Conservation (phyloP, 1,140 invertebrate species). For the Pseudomyrmex pallidus region DNA sequence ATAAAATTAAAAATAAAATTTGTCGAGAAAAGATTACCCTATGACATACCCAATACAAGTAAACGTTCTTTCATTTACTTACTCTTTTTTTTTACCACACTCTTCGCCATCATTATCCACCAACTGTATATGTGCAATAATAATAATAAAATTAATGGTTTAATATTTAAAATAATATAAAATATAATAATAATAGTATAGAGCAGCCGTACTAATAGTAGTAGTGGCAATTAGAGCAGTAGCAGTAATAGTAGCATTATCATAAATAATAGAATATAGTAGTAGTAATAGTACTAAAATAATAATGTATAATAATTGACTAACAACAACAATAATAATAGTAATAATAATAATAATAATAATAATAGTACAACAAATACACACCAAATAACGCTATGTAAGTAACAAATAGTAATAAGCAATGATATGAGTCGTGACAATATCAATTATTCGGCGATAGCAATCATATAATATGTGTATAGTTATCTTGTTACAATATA, state of each 20-base stretch:
- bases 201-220: conserved; percentile 41
- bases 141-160: conserved; percentile 71
- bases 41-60: conserved; percentile 72
- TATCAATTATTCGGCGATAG: neutral
- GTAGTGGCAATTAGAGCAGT: conserved; percentile 48
- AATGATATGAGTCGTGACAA: conserved; percentile 17
- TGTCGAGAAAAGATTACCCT: conserved; percentile 68
- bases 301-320: conserved; percentile 27
- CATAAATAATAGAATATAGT: neutral
- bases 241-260: conserved; percentile 35
- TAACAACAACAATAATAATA: conserved; percentile 45
- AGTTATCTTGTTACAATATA: neutral
- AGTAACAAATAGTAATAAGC: conserved; percentile 12
- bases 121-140: conserved; percentile 77
- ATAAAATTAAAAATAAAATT: conserved; percentile 13
- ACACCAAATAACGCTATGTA: too few relatives aligned
- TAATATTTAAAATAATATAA: conserved; percentile 55
- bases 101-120: conserved; percentile 67
- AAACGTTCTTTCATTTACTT: conserved; percentile 70
- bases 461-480: too few relatives aligned
- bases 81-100: conserved; percentile 52
- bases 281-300: conserved; percentile 17
- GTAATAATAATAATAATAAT: conserved; percentile 32
- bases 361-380: conserved; percentile 11
- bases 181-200: conserved; percentile 45